Conservation (phyloP, 1,140 invertebrate species). For the Tetragonula clypearis region DNA sequence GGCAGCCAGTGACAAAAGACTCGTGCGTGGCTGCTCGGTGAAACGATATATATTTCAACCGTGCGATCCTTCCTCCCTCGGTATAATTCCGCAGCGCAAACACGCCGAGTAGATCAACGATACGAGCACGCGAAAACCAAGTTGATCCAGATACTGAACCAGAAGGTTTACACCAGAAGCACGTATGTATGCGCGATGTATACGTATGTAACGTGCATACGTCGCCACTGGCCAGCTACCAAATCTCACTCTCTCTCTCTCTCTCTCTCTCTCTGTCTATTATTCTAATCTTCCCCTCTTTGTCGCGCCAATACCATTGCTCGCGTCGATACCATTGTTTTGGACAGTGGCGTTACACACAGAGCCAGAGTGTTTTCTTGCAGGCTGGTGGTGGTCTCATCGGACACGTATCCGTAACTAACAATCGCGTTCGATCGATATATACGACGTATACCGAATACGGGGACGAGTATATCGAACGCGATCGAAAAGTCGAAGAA, state of each 20-base stretch:
- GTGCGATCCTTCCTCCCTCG: background rate
- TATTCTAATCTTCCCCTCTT: background rate
- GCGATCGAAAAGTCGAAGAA: background rate
- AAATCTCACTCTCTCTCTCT: background rate
- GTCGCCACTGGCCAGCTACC: background rate
- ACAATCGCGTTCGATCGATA: background rate
- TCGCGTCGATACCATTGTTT: background rate
- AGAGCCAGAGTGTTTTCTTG: background rate
- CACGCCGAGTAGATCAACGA: constrained; percentile 1
- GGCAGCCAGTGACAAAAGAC: constrained; percentile 26
- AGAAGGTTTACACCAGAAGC: background rate
- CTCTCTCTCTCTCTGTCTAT: background rate
- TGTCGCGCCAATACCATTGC: background rate
- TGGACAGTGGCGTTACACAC: background rate
- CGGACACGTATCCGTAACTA: too few relatives aligned
- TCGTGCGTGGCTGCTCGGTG: background rate
- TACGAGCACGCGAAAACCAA: constrained; percentile 5
- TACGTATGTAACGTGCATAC: background rate
- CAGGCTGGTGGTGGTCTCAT: too few relatives aligned
- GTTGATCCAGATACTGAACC: background rate
- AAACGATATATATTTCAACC: constrained; percentile 34
- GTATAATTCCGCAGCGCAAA: constrained; percentile 10
- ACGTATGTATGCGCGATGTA: background rate
- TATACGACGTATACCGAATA: too few relatives aligned
- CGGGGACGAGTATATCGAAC: too few relatives aligned